These are phyloP conservation scores for Sinella curviseta DNA, from an alignment of 1,140 invertebrate genomes.

Conservation along the genomic window DNA sequence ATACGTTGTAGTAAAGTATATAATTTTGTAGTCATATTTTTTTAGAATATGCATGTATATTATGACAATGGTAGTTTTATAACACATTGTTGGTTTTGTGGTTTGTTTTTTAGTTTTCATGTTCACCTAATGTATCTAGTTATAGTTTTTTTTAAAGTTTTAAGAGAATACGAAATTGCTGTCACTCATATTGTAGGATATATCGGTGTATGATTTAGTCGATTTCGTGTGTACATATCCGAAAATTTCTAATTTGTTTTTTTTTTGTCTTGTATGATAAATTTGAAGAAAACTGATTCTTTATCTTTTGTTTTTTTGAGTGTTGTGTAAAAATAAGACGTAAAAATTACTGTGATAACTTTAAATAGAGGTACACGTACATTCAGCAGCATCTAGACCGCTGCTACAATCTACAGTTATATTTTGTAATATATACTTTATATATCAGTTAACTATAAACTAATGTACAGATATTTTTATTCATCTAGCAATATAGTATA, in stretches of 20 bases:
- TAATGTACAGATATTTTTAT: too few relatives aligned
- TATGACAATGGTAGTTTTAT: neutral
- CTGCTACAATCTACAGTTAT: too few relatives aligned
- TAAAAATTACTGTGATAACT: conserved; percentile 22
- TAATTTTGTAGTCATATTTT: neutral
- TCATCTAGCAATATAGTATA: too few relatives aligned
- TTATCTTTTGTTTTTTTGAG: neutral
- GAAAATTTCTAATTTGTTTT: neutral
- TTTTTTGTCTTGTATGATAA: neutral
- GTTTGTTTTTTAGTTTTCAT: neutral
- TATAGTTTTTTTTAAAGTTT: neutral
- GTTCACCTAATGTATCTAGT: conserved; percentile 1
- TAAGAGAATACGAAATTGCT: conserved; percentile 15
- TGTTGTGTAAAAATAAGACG: conserved; percentile 25
- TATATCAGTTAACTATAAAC: too few relatives aligned
- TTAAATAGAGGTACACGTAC: conserved; percentile 23
- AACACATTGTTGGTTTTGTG: neutral
- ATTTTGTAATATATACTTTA: too few relatives aligned
- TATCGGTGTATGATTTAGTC: neutral
- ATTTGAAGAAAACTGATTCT: conserved; percentile 21
- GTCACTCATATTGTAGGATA: neutral
- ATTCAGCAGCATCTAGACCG: neutral
- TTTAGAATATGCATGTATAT: too few relatives aligned
- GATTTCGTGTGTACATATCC: neutral
- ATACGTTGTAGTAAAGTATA: neutral